These are phyloP conservation scores for Oscheius sp. DNA, from an alignment of 2,888 invertebrate species.

Conservation along the genomic window DNA sequence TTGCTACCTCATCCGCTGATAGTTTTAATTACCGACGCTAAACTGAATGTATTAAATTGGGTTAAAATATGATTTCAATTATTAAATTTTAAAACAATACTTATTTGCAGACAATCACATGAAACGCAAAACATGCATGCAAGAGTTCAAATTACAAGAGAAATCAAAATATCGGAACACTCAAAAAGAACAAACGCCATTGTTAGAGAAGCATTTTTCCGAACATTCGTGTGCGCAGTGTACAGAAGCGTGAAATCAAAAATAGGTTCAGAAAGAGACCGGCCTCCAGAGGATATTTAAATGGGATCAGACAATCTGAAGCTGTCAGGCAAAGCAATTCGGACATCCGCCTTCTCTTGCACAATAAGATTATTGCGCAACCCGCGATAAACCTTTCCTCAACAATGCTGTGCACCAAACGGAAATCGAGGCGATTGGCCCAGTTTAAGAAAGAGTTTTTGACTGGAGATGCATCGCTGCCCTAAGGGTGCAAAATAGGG, in stretches of 20 bases:
- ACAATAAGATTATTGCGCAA: constrained; percentile 26
- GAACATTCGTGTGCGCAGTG: constrained; percentile 1
- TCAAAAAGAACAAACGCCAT: too few species aligned
- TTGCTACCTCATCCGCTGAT: too few species aligned
- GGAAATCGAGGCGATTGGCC: constrained; percentile 15
- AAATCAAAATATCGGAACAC: too few species aligned
- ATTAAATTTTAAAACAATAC: too few species aligned
- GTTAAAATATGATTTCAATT: too few species aligned
- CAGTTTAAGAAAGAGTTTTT: constrained; percentile 10
- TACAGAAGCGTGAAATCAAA: constrained; percentile 26
- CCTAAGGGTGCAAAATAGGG: too few species aligned
- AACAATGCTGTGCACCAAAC: background rate
- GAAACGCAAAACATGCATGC: too few species aligned
- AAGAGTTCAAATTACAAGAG: too few species aligned
- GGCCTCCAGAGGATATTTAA: background rate
- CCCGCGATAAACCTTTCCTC: background rate
- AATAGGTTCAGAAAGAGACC: constrained; percentile 2
- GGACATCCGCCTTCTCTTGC: constrained; percentile 11
- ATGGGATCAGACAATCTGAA: background rate
- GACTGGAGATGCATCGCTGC: constrained; percentile 8
- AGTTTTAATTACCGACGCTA: too few species aligned
- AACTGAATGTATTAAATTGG: too few species aligned
- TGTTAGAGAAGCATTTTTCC: background rate
- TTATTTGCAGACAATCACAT: too few species aligned
- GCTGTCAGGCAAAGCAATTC: background rate